Percentiles rank a stretch among this genome's conserved stretches.
phyloP scores from a whole-genome alignment of 2,113 vertebrate species.

The Lepidiolamprologus cunningtoni region DNA sequence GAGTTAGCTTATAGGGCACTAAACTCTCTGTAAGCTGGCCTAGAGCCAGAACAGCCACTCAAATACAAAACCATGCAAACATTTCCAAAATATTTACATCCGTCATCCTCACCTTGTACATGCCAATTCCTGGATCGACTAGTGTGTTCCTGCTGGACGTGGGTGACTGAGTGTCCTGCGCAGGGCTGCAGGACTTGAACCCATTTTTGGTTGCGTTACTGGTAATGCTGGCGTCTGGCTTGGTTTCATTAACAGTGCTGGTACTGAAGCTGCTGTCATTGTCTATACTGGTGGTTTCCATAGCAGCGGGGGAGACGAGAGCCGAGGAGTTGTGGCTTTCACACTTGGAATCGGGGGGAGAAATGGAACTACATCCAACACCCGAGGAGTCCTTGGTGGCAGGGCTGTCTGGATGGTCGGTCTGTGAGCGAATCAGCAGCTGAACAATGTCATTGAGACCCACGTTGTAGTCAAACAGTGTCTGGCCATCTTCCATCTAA shows the following conservation, averaged over 20 bases:
- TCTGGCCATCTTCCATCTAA: conserved; percentile 97
- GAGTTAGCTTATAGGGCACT: not conserved
- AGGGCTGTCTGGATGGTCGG: conserved; percentile 78
- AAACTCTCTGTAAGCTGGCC: not conserved
- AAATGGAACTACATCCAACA: conserved; percentile 33
- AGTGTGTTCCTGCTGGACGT: conserved; percentile 82
- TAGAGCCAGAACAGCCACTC: not conserved
- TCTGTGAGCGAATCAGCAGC: conserved; percentile 89
- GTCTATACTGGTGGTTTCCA: conserved; percentile 42
- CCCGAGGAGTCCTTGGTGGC: conserved; percentile 71
- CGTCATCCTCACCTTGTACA: conserved; percentile 81
- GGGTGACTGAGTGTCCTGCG: conserved; percentile 75
- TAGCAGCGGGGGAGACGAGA: conserved; percentile 14
- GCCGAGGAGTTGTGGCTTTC: conserved; percentile 40
- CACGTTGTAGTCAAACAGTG: conserved; percentile 96
- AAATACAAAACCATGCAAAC: not conserved
- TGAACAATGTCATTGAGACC: conserved; percentile 98
- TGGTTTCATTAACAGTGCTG: conserved; percentile 34
- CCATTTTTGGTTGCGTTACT: conserved; percentile 70
- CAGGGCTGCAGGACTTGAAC: conserved; percentile 68
- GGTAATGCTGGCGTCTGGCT: conserved; percentile 37
- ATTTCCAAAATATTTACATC: not conserved
- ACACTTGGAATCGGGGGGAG: conserved; percentile 22
- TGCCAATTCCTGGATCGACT: conserved; percentile 84
- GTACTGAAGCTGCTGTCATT: conserved; percentile 44